Evolutionary conservation across 2,113 vertebrate genomes (phyloP).

Genomic region (Actenoides lindsayi): DNA sequence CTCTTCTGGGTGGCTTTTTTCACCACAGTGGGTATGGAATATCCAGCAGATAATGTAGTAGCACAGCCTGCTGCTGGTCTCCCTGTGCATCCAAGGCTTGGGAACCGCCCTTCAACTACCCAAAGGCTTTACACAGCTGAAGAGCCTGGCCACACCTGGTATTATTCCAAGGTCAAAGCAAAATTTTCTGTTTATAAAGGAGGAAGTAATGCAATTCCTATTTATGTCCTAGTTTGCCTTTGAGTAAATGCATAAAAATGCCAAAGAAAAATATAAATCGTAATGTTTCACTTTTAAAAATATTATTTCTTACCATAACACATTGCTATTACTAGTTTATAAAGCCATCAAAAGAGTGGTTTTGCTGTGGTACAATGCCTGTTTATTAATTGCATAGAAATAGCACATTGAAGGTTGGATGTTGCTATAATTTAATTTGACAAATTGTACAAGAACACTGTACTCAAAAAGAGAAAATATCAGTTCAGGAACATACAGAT

Average conservation of each 20-base stretch:
- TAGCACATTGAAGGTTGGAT: not conserved
- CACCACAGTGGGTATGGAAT: not conserved
- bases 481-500: not conserved
- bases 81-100: accelerated
- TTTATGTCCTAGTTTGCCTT: not conserved
- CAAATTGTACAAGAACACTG: not conserved
- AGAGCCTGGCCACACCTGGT: not conserved
- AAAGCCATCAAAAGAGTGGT: not conserved
- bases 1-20: not conserved
- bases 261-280: not conserved
- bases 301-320: not conserved
- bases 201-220: not conserved
- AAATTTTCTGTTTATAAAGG: not conserved
- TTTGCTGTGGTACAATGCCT: not conserved
- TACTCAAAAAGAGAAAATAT: not conserved
- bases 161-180: not conserved
- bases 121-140: not conserved
- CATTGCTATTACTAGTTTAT: not conserved
- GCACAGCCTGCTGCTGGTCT: not conserved
- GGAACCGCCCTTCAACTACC: not conserved
- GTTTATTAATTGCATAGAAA: not conserved
- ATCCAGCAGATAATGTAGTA: not conserved
- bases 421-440: not conserved
- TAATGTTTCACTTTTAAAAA: not conserved
- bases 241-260: not conserved